Conservation (phyloP, 2,113 vertebrate genomes). For the Jaculus jaculus region DNA sequence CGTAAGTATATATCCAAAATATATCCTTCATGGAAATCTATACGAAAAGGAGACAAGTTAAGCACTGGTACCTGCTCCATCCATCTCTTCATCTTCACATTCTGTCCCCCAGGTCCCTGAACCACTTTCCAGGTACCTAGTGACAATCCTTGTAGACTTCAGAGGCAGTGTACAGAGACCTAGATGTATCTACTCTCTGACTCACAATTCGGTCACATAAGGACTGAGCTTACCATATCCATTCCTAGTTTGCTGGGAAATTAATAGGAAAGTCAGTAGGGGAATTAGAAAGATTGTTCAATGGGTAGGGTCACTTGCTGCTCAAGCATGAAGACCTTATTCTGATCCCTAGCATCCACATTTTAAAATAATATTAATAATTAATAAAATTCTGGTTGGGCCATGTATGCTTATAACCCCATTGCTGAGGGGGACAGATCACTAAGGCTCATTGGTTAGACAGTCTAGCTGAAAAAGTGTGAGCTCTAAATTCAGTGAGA, state of each 20-base stretch:
- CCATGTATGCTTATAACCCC: no score
- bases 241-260: not conserved
- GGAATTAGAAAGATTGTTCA: no score
- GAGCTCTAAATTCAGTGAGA: no score
- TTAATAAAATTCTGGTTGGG: no score
- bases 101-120: not conserved
- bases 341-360: no score
- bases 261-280: not conserved
- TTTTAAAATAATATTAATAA: no score
- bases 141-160: not conserved
- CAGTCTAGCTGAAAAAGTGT: no score
- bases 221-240: fast-evolving
- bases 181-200: not conserved
- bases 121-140: not conserved
- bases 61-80: fast-evolving
- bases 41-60: not conserved
- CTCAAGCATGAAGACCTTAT: no score
- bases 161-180: no score
- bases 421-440: no score
- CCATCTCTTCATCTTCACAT: fast-evolving
- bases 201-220: not conserved
- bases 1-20: not conserved
- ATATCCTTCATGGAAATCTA: not conserved
- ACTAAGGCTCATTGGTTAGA: no score
- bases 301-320: no score